These are phyloP conservation scores for Enteromius radiatus DNA, from an alignment of 2,797 vertebrate species.

Conservation along the genomic window DNA sequence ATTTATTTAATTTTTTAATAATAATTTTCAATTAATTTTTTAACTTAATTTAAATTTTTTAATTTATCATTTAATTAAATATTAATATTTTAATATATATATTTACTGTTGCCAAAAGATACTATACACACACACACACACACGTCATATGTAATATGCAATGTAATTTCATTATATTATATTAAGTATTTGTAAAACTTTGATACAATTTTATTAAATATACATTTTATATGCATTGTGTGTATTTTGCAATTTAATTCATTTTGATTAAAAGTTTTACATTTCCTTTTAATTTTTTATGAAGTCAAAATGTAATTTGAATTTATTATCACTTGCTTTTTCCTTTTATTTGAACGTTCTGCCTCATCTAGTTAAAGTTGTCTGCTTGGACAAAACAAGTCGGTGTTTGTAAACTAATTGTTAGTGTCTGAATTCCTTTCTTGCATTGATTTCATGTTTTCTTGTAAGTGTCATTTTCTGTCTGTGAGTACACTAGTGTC, in stretches of 20 bases:
- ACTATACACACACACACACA: no score
- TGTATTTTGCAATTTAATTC: not conserved
- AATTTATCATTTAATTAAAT: no score
- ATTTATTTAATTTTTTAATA: not conserved
- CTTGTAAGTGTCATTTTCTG: not conserved
- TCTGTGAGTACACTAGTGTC: not conserved
- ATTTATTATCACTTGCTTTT: not conserved
- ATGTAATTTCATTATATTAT: no score
- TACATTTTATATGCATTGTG: no score
- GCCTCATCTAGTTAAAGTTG: not conserved
- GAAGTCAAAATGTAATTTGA: no score
- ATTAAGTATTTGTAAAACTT: no score
- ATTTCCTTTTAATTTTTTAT: not conserved
- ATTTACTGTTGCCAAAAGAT: no score
- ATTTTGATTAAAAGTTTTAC: not conserved
- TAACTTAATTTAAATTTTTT: not conserved
- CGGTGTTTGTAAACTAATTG: not conserved
- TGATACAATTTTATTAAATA: no score
- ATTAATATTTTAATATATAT: not conserved
- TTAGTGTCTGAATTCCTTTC: not conserved
- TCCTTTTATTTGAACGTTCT: no score
- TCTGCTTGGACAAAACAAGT: not conserved
- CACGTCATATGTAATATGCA: no score
- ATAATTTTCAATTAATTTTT: not conserved
- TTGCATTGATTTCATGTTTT: slow-evolving; percentile 8